Evolutionary conservation across 2,797 vertebrate genomes (phyloP).

Genomic region (Gouania willdenowi): DNA sequence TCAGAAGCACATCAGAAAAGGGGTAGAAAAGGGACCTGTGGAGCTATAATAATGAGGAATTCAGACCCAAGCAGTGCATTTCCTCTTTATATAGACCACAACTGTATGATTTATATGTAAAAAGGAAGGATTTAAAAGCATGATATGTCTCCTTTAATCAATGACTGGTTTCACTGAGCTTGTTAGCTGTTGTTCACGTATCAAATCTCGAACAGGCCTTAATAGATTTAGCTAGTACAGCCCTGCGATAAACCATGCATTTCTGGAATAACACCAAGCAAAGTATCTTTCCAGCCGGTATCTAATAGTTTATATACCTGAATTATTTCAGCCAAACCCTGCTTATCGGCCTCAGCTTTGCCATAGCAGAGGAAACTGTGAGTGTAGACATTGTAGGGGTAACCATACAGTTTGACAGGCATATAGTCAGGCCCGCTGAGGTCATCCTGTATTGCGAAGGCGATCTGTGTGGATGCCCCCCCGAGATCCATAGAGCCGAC

Average conservation of each 20-base stretch:
- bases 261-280: too few species aligned
- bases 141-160: too few species aligned
- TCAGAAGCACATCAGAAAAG: too few species aligned
- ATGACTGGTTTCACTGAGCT: slow-evolving; percentile 31
- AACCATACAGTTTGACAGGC: slow-evolving; percentile 82
- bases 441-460: slow-evolving; percentile 72
- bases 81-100: too few species aligned
- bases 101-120: too few species aligned
- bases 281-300: too few species aligned
- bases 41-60: too few species aligned
- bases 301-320: slow-evolving; percentile 72
- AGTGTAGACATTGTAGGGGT: slow-evolving; percentile 87
- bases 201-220: slow-evolving; percentile 33
- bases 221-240: slow-evolving; percentile 35
- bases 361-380: slow-evolving; percentile 95
- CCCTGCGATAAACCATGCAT: background rate
- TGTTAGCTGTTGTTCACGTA: slow-evolving; percentile 32
- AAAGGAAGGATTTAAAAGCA: too few species aligned
- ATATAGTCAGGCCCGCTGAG: slow-evolving; percentile 47
- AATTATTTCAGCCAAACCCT: slow-evolving; percentile 75
- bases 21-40: too few species aligned
- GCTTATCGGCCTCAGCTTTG: slow-evolving; percentile 88
- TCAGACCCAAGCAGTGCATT: too few species aligned
- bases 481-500: slow-evolving; percentile 90
- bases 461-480: slow-evolving; percentile 94